Conservation (phyloP, 2,888 invertebrate genomes). For the Hetaerina titia region DNA sequence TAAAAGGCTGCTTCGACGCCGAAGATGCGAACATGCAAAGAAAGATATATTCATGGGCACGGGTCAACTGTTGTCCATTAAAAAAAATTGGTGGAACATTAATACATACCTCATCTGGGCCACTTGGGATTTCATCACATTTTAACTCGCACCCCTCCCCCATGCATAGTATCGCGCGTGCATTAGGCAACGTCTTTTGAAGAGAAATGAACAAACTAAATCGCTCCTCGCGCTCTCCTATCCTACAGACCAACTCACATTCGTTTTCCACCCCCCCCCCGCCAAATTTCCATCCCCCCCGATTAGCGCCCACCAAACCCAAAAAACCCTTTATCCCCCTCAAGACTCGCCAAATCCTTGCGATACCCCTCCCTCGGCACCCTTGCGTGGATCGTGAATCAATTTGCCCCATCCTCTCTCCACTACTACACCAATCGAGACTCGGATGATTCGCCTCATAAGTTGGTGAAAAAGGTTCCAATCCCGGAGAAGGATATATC, state of each 20-base stretch:
- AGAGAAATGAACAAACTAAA: not conserved
- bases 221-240: not conserved
- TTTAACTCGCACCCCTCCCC: not conserved
- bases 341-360: no score
- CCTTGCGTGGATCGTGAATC: no score
- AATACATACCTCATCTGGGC: not conserved
- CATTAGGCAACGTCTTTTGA: not conserved
- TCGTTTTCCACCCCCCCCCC: no score
- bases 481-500: no score
- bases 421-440: no score
- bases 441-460: no score
- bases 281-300: not conserved
- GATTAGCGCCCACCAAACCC: not conserved
- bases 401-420: no score
- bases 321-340: not conserved
- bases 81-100: constrained; percentile 21
- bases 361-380: no score
- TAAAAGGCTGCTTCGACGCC: constrained; percentile 42
- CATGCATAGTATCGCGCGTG: not conserved
- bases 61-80: constrained; percentile 46
- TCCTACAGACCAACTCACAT: not conserved
- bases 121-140: not conserved
- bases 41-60: not conserved
- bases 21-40: not conserved
- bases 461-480: no score